Conservation (phyloP, 2,797 vertebrate genomes). For the Gila robusta region DNA sequence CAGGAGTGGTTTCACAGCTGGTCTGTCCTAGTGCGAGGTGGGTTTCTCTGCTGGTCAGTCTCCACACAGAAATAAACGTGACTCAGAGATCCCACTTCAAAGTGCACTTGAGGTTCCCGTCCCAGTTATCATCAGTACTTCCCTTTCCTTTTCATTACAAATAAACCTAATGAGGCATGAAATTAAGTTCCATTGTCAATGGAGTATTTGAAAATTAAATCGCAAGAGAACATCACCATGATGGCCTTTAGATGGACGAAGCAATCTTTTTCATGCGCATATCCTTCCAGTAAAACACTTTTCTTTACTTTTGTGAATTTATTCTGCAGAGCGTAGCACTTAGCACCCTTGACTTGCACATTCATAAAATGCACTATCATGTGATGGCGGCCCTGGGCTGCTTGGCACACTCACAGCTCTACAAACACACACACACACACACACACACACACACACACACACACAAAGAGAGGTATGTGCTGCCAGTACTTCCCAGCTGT, state of each 20-base stretch:
- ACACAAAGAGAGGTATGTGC: neutral
- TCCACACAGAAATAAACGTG: constrained; percentile 1
- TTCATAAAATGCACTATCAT: constrained; percentile 19
- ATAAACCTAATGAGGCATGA: constrained; percentile 65
- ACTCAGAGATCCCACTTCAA: constrained; percentile 13
- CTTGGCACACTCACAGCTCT: constrained; percentile 24
- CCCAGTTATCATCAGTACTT: constrained; percentile 49
- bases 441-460: constrained; percentile 38
- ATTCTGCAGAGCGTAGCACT: constrained; percentile 23
- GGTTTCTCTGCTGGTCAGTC: constrained; percentile 29
- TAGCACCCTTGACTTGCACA: constrained; percentile 3
- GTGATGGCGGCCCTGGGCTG: constrained; percentile 20
- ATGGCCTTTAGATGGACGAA: constrained; percentile 40
- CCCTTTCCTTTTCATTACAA: constrained; percentile 52
- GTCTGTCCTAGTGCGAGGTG: constrained; percentile 23
- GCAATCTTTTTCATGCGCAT: neutral
- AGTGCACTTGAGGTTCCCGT: constrained; percentile 45
- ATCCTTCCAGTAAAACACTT: constrained; percentile 24
- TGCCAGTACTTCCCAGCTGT: constrained; percentile 21
- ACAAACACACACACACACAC: constrained; percentile 33
- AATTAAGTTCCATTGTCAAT: constrained; percentile 62
- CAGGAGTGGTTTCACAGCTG: neutral
- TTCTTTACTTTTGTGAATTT: constrained; percentile 28
- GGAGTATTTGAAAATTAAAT: constrained; percentile 60
- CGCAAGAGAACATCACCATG: constrained; percentile 46